Base-by-base conservation (phyloP, 2,797 vertebrate species). In the Lemur catta region DNA sequence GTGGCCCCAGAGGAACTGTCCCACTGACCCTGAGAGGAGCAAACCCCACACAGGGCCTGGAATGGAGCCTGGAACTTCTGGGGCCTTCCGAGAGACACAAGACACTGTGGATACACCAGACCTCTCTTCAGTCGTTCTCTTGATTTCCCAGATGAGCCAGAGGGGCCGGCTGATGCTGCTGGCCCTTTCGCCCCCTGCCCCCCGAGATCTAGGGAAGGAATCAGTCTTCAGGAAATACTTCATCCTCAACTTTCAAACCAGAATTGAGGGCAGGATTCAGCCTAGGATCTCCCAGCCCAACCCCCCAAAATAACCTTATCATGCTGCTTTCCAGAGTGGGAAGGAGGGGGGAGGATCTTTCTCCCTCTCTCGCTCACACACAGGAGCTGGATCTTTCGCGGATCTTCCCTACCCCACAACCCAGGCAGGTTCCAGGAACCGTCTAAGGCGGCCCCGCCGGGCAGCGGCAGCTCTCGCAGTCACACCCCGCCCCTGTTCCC, bases 11-110 rank as follows among this genome's bases (percentile, higher is more conserved):
- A 59, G 69, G 78, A 84, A 72, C 71, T 84, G 85, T 38, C 88
- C 95, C 57, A 81, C 85, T 84, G 93, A 96, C 92, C 93, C 88
- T 46, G 41, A 75, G 48, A 89, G 85, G 38, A 94, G 69, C 17
- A 24, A 92, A 57, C 61, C 28, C 87, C 69, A 65, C 33, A 33
- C 26, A 14, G 72, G 30, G 43, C 50, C n/a, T n/a, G 71, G 35
- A 61, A 43, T 10, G 30, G 41, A n/a, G 17, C 59, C 87, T 28
- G n/a, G 24, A 43, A 57, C 35, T 89, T 72, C 59, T 13, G 89
- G 63, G 15, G 22, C 71, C 89, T 86, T 63, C 46, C 10, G 24
- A 17, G 46, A 7, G 13, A 35, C 30, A 26, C 67, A 43, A 80
- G 61, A 43, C 69, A 46, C 11, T 33, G 41, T 52, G 57, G 55